Percentiles rank a stretch among this genome's conserved stretches.
phyloP scores from a whole-genome alignment of 2,888 invertebrate species.

The Trichogramma evanescens region DNA sequence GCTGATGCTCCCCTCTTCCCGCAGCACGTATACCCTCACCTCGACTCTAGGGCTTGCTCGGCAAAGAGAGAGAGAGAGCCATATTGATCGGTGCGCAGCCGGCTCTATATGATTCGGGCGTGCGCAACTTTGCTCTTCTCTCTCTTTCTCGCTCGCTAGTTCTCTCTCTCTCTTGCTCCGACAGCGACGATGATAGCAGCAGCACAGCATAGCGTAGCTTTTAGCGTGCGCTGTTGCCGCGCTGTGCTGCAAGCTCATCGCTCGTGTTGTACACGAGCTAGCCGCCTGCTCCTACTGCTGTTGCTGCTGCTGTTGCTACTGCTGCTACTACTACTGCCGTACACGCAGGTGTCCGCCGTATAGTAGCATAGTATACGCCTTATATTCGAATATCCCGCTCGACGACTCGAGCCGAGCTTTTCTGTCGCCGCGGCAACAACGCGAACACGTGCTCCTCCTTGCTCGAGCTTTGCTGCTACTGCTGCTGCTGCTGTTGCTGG shows the following conservation, averaged over 20 bases:
- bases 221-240: conserved; percentile 11
- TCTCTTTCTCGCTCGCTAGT: conserved; percentile 9
- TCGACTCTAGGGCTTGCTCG: conserved; percentile 1
- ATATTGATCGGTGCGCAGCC: conserved; percentile 41
- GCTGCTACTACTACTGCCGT: no score
- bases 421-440: no score
- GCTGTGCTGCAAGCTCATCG: conserved; percentile 3
- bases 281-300: no score
- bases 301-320: no score
- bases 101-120: conserved; percentile 14
- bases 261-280: no score
- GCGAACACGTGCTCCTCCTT: no score
- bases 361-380: no score
- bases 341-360: no score
- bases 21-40: neutral
- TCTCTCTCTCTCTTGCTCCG: conserved; percentile 11
- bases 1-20: neutral
- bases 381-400: no score
- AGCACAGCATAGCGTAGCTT: conserved; percentile 36
- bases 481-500: no score
- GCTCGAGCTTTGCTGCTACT: no score
- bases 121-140: conserved; percentile 1
- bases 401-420: no score
- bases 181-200: conserved; percentile 12
- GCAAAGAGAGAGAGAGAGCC: conserved; percentile 18